phyloP scores from a whole-genome alignment of 2,113 vertebrate species.

The Pycnonotus jocosus region DNA sequence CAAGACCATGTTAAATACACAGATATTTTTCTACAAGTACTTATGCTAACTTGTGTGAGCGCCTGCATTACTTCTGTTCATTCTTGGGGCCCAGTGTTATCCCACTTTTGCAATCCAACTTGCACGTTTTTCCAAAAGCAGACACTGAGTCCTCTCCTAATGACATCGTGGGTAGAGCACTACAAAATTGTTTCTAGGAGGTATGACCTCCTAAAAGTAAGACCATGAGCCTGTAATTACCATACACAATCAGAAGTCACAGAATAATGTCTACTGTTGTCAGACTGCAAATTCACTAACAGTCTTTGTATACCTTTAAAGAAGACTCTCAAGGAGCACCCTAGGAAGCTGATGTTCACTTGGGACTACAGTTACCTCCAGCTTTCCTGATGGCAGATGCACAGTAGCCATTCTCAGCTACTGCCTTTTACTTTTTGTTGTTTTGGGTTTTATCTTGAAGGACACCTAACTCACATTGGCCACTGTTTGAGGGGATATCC shows the following conservation, averaged over 20 bases:
- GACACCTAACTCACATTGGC: not conserved
- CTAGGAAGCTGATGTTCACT: not conserved
- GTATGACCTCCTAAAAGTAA: not conserved
- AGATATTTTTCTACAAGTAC: not conserved
- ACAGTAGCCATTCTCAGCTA: not conserved
- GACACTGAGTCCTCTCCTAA: not conserved
- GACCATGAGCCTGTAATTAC: not conserved
- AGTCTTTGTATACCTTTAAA: not conserved
- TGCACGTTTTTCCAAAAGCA: fast-evolving
- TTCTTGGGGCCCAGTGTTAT: not conserved
- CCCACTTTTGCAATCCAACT: not conserved
- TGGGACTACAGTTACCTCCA: not conserved
- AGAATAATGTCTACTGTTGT: not conserved
- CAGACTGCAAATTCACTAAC: not conserved
- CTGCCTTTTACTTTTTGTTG: not conserved
- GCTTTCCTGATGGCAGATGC: not conserved
- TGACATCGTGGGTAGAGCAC: not conserved
- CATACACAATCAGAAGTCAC: not conserved
- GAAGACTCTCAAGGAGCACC: not conserved
- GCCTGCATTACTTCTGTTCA: not conserved
- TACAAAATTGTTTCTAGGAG: not conserved
- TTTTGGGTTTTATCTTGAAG: not conserved
- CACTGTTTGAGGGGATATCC: not conserved
- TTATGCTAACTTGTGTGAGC: not conserved
- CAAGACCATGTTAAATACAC: not conserved